Conservation (phyloP, 2,113 vertebrate species). For the Saimiri boliviensis region DNA sequence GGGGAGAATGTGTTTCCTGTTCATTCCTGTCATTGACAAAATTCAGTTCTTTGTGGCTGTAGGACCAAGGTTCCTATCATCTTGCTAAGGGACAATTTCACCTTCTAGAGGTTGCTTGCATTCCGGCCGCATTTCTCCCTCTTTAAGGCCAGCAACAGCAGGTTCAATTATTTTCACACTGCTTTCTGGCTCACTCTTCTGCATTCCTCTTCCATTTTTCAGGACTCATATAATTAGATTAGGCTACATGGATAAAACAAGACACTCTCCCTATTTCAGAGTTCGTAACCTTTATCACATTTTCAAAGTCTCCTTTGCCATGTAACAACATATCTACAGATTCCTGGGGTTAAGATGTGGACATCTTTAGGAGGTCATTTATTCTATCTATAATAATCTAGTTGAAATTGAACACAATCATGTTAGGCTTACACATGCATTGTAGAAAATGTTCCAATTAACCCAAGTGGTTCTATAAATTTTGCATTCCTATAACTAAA, state of each 20-base stretch:
- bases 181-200: neutral
- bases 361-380: neutral
- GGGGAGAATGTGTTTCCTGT: neutral
- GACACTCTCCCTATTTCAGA: neutral
- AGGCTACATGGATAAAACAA: neutral
- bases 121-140: neutral
- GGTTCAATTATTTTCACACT: neutral
- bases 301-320: neutral
- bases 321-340: neutral
- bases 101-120: neutral
- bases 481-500: neutral
- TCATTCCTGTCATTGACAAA: neutral
- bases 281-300: neutral
- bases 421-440: neutral
- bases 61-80: neutral
- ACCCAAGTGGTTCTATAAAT: neutral
- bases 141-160: neutral
- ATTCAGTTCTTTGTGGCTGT: neutral
- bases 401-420: neutral
- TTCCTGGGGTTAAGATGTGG: neutral
- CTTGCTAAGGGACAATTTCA: neutral
- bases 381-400: neutral
- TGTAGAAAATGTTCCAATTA: neutral
- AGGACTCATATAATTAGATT: constrained; percentile 3
- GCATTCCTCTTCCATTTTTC: neutral